Conservation (phyloP, 2,113 vertebrate species). For the Chaetops frenatus region DNA sequence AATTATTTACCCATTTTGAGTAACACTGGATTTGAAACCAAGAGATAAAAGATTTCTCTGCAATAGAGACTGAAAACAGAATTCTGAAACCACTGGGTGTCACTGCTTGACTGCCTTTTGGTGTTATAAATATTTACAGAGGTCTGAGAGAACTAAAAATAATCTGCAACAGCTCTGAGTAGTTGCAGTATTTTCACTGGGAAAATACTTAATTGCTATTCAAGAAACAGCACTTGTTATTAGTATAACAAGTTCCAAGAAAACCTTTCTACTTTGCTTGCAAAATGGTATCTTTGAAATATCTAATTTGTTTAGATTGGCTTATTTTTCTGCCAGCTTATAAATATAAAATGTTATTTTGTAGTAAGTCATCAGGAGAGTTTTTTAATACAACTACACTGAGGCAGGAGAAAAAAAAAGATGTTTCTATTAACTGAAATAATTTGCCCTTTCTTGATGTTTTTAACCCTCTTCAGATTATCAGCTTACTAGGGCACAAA, state of each 20-base stretch:
- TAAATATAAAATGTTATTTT: background rate
- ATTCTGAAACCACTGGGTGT: conserved; percentile 56
- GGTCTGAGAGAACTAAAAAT: background rate
- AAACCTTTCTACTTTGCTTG: background rate
- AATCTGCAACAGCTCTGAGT: background rate
- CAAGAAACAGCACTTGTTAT: conserved; percentile 11
- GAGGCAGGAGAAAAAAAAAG: background rate
- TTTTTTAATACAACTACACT: background rate
- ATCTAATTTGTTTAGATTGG: background rate
- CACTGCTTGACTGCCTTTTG: conserved; percentile 39
- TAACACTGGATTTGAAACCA: background rate
- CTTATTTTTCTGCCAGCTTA: background rate
- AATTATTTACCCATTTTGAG: background rate
- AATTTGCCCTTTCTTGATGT: background rate
- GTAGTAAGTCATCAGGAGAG: background rate
- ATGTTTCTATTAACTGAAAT: background rate
- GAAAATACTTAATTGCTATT: conserved; percentile 23
- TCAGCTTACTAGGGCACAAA: background rate
- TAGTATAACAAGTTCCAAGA: background rate
- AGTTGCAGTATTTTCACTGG: background rate
- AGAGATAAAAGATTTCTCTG: background rate
- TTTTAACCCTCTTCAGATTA: background rate
- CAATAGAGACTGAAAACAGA: background rate
- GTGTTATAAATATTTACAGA: background rate
- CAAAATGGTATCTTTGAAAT: background rate